Base-by-base conservation (phyloP, 2,113 vertebrate species). In the Tautogolabrus adspersus region DNA sequence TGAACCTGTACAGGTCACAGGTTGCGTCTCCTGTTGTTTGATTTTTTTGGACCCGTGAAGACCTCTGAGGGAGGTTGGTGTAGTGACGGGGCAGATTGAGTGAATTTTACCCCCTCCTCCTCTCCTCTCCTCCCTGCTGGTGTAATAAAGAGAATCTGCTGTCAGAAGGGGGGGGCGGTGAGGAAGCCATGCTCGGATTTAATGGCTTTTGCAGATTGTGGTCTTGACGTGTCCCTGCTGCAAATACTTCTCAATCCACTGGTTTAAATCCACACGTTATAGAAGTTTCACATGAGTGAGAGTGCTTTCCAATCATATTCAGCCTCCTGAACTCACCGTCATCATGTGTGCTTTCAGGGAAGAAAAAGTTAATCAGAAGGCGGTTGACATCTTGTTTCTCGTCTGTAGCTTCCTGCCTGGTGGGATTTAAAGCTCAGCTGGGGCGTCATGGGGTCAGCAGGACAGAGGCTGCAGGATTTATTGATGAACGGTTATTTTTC, bases 181-280 rank as follows among this genome's bases (percentile, higher is more conserved):
- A 85, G 86, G 82, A 88, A 86, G 79, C 75, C 91, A 61, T 87
- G 83, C 66, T 77, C 62, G 61, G 64, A 66, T 76, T 60, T 92
- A 89, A 94, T 93, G 88, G 68, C 22, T 93, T 93, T 91, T 87
- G 79, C 92, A 93, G 92, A 86, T 81, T 75, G 37, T 54, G 79
- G 58, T 66, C 66, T 68, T 83, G 62, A 62, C 8, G 6, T 83
- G 88, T 91, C 79, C 86, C 57, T 54, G 57, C 60, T 75, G 42
- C 74, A 54, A 30, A 62, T 26, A 65, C 52, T 62, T 70, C 59
- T 84, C 3, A 16, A 34, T 55, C 63, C 72, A 66, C 30, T 16
- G n/a, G 49, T 56, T 75, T 38, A 6, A 38, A n/a, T n/a, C 44
- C 18, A n/a, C 26, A 38, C n/a, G 9, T 6, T 26, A 30, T 30